These are phyloP conservation scores for Heterodera filipjevi DNA, from an alignment of 2,888 invertebrate genomes.

Conservation along the genomic window DNA sequence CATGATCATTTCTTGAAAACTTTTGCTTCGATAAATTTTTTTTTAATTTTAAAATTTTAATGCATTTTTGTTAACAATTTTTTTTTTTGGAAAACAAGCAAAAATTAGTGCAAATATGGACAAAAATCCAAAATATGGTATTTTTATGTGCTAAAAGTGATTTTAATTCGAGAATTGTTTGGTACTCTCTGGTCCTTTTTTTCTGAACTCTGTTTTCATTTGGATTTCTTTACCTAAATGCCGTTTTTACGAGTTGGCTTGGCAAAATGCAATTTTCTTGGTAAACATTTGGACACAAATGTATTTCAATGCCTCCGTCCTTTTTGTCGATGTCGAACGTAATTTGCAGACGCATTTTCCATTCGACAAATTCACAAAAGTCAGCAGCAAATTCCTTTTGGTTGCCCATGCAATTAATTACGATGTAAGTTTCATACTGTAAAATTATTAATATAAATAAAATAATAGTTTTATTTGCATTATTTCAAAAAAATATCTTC, in stretches of 20 bases:
- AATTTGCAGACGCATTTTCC: background rate
- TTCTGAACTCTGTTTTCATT: no score
- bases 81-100: no score
- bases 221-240: background rate
- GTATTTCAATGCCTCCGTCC: background rate
- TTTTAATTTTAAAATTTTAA: background rate
- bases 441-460: background rate
- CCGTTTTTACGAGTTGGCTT: background rate
- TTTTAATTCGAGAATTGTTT: no score
- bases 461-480: no score
- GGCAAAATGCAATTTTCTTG: conserved; percentile 1
- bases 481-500: no score
- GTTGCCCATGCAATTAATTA: background rate
- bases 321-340: conserved; percentile 2
- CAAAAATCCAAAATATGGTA: no score
- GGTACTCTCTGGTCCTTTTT: no score
- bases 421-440: background rate
- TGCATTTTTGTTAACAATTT: background rate
- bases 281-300: background rate
- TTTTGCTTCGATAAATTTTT: no score
- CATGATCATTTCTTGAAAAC: no score
- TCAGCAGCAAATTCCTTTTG: background rate
- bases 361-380: background rate
- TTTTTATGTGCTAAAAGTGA: no score
- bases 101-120: no score